Evolutionary conservation across 2,888 invertebrate species (phyloP).

Genomic region (Antitype chi): DNA sequence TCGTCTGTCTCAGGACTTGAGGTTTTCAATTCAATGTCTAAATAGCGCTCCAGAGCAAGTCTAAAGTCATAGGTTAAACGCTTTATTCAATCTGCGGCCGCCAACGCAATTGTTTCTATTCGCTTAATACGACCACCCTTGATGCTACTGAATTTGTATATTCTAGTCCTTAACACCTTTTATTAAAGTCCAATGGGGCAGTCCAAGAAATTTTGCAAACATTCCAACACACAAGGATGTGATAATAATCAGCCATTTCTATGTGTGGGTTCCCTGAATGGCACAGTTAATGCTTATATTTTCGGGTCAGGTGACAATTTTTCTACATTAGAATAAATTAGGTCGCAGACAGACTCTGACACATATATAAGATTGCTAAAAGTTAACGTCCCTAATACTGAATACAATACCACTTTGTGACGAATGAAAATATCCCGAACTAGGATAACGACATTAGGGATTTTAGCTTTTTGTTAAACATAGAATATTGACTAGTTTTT

Average conservation of each 20-base stretch:
- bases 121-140: slow-evolving; percentile 71
- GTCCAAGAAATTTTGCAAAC: slow-evolving; percentile 50
- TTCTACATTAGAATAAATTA: slow-evolving; percentile 63
- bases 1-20: slow-evolving; percentile 18
- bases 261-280: slow-evolving; percentile 56
- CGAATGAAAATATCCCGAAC: slow-evolving; percentile 1
- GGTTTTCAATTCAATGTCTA: slow-evolving; percentile 6
- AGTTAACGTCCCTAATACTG: slow-evolving; percentile 26
- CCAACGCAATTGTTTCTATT: slow-evolving; percentile 85
- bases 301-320: slow-evolving; percentile 60
- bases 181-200: slow-evolving; percentile 64
- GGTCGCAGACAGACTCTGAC: slow-evolving; percentile 40
- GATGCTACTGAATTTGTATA: slow-evolving; percentile 53
- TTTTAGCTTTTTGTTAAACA: background rate
- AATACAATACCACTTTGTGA: slow-evolving; percentile 4
- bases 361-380: slow-evolving; percentile 49
- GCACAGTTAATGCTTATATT: slow-evolving; percentile 41
- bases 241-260: slow-evolving; percentile 58
- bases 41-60: slow-evolving; percentile 20
- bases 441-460: background rate
- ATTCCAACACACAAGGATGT: slow-evolving; percentile 66
- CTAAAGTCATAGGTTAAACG: slow-evolving; percentile 82
- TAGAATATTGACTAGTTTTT: too few relatives aligned
- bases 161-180: slow-evolving; percentile 71
- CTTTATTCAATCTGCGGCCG: slow-evolving; percentile 86